Base-by-base conservation (phyloP, 2,797 vertebrate species). In the Halcyon smyrnensis region DNA sequence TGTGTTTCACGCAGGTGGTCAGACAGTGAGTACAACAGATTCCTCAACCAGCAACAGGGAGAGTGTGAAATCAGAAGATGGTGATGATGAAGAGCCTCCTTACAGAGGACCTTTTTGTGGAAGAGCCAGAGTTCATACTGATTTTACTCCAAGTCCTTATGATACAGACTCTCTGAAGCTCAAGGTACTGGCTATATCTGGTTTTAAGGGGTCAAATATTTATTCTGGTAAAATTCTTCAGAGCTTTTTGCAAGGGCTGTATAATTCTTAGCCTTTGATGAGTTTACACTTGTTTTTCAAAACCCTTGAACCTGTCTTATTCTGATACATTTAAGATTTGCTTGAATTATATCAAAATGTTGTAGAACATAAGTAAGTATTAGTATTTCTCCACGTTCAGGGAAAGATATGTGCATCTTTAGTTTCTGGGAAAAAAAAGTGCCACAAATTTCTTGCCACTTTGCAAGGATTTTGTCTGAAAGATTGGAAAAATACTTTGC, bases 1-100 rank as follows among this genome's bases (percentile, higher is more conserved):
- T 84, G 19, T 81, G 45, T 64, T 8, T 69, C 67, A 50, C 32
- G 7, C 45, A 99, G 99, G 99, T 95, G 99, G 99, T 87, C 99
- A 99, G 96, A 99, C 99, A 0, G 99, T 99, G 56, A 99, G 99
- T 94, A 99, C 99, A 91, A 99, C 99, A 2, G 99, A 99, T 96
- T 99, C 99, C 8, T 99, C 99, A 20, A 98, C 99, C 96, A 99
- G 99, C 95, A 99, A 99, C 98, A 97, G 99, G 78, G 99, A 99
- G 83, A 99, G 99, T 1, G 99, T 99, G 90, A 99, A 99, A 98
- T 99, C 99, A 1, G 99, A 99, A 97, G 99, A 99, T 1, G 99
- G 99, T 2, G 99, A 99, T 2, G 99, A 99, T 1, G 99, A 99
- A 95, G 99, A 99, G 96, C 99, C 98, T 15, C 99, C 99, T 4